Base-by-base conservation (phyloP, 2,888 invertebrate genomes). In the Eupeodes latifasciatus region DNA sequence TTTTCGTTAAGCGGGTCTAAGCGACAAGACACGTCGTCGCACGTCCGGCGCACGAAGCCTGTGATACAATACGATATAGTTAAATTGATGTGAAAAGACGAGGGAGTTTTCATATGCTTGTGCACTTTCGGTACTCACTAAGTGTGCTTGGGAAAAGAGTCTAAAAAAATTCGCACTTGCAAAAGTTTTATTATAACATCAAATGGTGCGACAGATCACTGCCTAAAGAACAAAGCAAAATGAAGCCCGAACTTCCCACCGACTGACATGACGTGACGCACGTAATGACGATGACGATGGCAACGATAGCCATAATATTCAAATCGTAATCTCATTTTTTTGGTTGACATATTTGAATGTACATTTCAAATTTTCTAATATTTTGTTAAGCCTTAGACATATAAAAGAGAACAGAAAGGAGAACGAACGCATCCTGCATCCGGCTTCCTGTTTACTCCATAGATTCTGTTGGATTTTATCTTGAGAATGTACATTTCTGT, bases 181-280 rank as follows among this genome's bases (percentile, higher is more conserved):
- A 75, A 86, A 79, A 82, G 82, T 86, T 86, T 79, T 76, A 76
- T 71, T 83, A 83, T 82, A 83, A 86, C 83, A 79, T 83, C 82
- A 83, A 79, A 86, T 86, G 83, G 75, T 76, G 79, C 79, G 79
- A 83, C 86, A 86, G 79, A 86, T 83, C 83, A 83, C 66, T 83
- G 59, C 86, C 66, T 71, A 76, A 82, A 75, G 82, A 79, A 61
- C 64, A 66, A 78, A 67, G 67, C 77, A 78, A 85, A 85, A 69
- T 86, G 82, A 86, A 79, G 82, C 79, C 76, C 12, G 59, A 76
- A 64, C 71, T 79, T 36, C 59, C 62, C 34, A 66, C 71, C 55
- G 74, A 69, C 78, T 27, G 27, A 40, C 40, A n/a, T n/a, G n/a
- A n/a, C n/a, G 40, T 40, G 5, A 40, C 40, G 40, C 7, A 40